These are phyloP conservation scores for Tamias sibiricus DNA, from an alignment of 2,113 vertebrate genomes.

Conservation along the genomic window DNA sequence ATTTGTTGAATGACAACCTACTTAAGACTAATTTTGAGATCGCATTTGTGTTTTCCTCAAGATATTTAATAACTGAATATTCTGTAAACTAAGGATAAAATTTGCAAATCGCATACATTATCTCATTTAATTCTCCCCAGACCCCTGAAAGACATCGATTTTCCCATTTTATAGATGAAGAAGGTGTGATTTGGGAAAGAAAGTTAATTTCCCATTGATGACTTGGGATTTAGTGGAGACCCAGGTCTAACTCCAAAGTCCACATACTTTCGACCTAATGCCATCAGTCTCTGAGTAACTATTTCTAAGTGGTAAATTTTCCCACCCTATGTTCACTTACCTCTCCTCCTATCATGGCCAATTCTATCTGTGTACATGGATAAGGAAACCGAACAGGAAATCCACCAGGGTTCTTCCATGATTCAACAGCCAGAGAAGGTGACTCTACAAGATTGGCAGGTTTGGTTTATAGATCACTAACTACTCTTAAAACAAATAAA, in stretches of 20 bases:
- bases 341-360: slow-evolving; percentile 89
- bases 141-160: background rate
- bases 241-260: background rate
- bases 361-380: slow-evolving; percentile 89
- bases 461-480: slow-evolving; percentile 44
- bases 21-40: background rate
- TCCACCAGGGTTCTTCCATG: slow-evolving; percentile 87
- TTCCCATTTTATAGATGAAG: background rate
- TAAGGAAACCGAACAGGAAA: slow-evolving; percentile 88
- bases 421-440: slow-evolving; percentile 84
- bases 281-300: background rate
- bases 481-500: background rate
- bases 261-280: background rate
- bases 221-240: background rate
- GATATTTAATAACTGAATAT: slow-evolving; percentile 1
- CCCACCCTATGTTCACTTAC: slow-evolving; percentile 83
- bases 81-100: background rate
- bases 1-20: slow-evolving; percentile 28
- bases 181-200: background rate
- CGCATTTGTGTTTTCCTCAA: background rate
- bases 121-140: background rate
- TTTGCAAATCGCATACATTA: background rate
- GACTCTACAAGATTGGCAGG: slow-evolving; percentile 84
- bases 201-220: background rate
- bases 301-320: background rate